Evolutionary conservation across 2,888 invertebrate species (phyloP).

Genomic region (Graphium colonna): DNA sequence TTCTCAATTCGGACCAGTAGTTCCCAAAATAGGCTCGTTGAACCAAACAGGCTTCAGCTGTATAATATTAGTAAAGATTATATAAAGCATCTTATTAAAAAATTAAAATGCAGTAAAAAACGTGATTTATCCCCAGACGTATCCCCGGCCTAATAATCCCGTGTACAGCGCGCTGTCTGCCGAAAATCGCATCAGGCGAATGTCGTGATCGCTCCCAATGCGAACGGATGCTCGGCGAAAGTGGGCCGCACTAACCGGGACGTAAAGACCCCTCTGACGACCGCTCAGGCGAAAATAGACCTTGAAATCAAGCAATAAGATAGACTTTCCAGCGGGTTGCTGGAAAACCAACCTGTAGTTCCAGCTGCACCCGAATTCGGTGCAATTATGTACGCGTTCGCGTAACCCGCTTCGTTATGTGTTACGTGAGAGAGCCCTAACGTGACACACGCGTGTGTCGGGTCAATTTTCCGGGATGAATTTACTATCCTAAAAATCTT

Average conservation of each 20-base stretch:
- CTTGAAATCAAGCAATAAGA: background rate
- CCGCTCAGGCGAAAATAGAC: background rate
- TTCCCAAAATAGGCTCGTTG: too few relatives aligned
- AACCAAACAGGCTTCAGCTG: too few relatives aligned
- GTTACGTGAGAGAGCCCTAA: slow-evolving; percentile 9
- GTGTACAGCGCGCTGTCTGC: slow-evolving; percentile 33
- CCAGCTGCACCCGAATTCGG: slow-evolving; percentile 30
- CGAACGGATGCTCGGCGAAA: slow-evolving; percentile 53
- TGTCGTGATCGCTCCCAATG: slow-evolving; percentile 48
- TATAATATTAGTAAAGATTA: too few relatives aligned
- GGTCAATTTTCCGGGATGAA: too few relatives aligned
- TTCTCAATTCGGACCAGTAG: too few relatives aligned
- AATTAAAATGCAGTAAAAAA: too few relatives aligned
- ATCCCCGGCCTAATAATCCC: slow-evolving; percentile 11
- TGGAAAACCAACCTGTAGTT: slow-evolving; percentile 31
- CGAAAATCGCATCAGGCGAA: slow-evolving; percentile 54
- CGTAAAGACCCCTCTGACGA: slow-evolving; percentile 15
- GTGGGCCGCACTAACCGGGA: slow-evolving; percentile 43
- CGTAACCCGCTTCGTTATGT: slow-evolving; percentile 1
- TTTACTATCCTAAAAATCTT: too few relatives aligned
- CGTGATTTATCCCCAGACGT: slow-evolving; percentile 26
- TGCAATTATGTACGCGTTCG: slow-evolving; percentile 29
- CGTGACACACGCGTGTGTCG: background rate
- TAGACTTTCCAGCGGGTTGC: background rate
- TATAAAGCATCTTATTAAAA: too few relatives aligned